Conservation (phyloP, 30 jellyfish, hydroid and myxozoan genomes). For the Pseudorhiza aurosa region DNA sequence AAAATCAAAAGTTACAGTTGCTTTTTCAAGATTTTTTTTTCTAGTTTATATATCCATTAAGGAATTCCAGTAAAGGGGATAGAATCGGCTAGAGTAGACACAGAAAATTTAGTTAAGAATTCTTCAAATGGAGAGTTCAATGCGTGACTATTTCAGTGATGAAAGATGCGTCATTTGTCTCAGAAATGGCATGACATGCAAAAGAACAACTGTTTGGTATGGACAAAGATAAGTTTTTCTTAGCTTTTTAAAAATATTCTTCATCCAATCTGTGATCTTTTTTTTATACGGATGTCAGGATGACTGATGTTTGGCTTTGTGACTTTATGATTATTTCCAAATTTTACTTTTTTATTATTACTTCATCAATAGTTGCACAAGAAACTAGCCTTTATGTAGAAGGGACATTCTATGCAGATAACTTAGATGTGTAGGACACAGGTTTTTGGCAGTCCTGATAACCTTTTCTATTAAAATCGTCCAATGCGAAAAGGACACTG, state of each 20-base stretch:
- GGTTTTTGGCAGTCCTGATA: slow-evolving; percentile 8
- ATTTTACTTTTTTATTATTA: slow-evolving; percentile 15
- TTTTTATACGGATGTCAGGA: too few relatives aligned
- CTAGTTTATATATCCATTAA: too few relatives aligned
- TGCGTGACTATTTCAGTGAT: too few relatives aligned
- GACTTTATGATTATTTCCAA: slow-evolving; percentile 26
- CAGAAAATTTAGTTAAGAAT: too few relatives aligned
- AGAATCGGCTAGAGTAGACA: too few relatives aligned
- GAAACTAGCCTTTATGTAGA: not conserved
- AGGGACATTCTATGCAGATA: slow-evolving; percentile 57
- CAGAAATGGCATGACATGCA: too few relatives aligned
- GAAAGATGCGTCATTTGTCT: too few relatives aligned
- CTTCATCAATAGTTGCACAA: slow-evolving; percentile 45
- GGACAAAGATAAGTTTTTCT: not conserved
- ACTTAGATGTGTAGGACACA: slow-evolving; percentile 37
- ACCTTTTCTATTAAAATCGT: slow-evolving; percentile 43
- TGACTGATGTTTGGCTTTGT: too few relatives aligned
- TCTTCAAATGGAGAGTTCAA: too few relatives aligned
- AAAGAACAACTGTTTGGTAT: slow-evolving; percentile 35
- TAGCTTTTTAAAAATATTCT: not conserved
- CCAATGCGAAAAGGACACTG: slow-evolving; percentile 42
- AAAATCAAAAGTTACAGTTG: too few relatives aligned
- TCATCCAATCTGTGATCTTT: slow-evolving; percentile 23
- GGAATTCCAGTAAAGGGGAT: too few relatives aligned
- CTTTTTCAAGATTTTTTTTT: too few relatives aligned